Base-by-base conservation (phyloP, 2,113 vertebrate species). In the Atlantisia rogersi region DNA sequence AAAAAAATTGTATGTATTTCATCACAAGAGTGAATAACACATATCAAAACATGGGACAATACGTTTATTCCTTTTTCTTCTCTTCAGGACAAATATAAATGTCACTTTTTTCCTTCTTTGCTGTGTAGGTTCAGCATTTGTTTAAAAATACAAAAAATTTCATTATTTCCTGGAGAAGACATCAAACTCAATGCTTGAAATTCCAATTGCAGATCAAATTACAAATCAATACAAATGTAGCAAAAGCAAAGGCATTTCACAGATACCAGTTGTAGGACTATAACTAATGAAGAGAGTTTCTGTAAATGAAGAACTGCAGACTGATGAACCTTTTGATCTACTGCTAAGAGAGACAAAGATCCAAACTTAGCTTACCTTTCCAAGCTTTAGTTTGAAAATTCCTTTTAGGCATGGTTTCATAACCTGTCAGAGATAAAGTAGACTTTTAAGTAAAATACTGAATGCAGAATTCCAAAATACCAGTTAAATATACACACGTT, bases 11-110 rank as follows among this genome's bases (percentile, higher is more conserved):
- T 9, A 2, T n/a, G 8, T 55, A 64, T 50, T n/a, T 80, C 18
- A 26, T 4, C 1, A 1, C 35, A 18, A 4, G 1, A 59, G 5
- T 24, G 9, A 73, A 60, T 32, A 55, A 4, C 24, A 26, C 20
- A 14, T 28, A n/a, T 25, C 9, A 83, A 82, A 88, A 55, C 11
- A 17, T 24, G n/a, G 29, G 14, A 18, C 12, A 11, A 5, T 59
- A 59, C 58, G 2, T 29, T 62, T 60, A 10, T 17, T 37, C 22
- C 25, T 46, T 78, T 79, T 92, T 87, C 7, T 58, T 16, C 19
- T 84, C 28, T 53, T 78, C 22, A 15, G 6, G 50, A 24, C 15
- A 56, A 78, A 68, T 82, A 44, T 17, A 37, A 35, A 21, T 32
- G 0, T 42, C 52, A 15, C 13, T 42, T 84, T 22, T 53, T 46